Evolutionary conservation across 2,888 invertebrate genomes (phyloP).

Genomic region (Mesoligia furuncula): DNA sequence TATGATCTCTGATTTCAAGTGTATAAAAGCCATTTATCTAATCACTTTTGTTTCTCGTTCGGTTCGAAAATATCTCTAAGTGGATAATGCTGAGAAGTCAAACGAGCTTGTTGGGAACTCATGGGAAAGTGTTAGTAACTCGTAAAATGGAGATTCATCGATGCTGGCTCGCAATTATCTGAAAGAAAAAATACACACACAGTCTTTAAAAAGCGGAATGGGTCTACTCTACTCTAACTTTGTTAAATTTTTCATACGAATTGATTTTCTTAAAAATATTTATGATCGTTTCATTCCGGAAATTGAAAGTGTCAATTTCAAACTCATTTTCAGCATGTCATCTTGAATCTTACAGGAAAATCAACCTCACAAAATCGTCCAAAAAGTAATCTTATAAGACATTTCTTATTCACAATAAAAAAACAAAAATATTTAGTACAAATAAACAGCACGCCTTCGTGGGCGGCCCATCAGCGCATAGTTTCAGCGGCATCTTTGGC

Average conservation of each 20-base stretch:
- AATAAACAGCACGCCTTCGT: conserved; percentile 74
- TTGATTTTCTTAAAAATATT: background rate
- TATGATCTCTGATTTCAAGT: conserved; percentile 67
- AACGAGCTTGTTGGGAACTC: conserved; percentile 55
- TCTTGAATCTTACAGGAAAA: conserved; percentile 29
- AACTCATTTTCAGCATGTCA: background rate
- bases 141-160: conserved; percentile 52
- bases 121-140: conserved; percentile 62
- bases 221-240: background rate
- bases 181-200: conserved; percentile 8
- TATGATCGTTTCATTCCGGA: background rate
- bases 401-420: conserved; percentile 43
- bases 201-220: background rate
- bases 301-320: conserved; percentile 35
- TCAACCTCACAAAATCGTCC: background rate
- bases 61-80: conserved; percentile 51
- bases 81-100: conserved; percentile 56
- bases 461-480: conserved; percentile 86
- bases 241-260: conserved; percentile 5
- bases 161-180: conserved; percentile 52
- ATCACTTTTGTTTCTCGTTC: conserved; percentile 64
- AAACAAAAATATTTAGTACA: conserved; percentile 49
- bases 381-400: conserved; percentile 29
- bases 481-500: conserved; percentile 86
- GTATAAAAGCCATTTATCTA: conserved; percentile 62